These are phyloP conservation scores for Tetramorium parvispinum DNA, from an alignment of 1,140 invertebrate species.

Conservation along the genomic window DNA sequence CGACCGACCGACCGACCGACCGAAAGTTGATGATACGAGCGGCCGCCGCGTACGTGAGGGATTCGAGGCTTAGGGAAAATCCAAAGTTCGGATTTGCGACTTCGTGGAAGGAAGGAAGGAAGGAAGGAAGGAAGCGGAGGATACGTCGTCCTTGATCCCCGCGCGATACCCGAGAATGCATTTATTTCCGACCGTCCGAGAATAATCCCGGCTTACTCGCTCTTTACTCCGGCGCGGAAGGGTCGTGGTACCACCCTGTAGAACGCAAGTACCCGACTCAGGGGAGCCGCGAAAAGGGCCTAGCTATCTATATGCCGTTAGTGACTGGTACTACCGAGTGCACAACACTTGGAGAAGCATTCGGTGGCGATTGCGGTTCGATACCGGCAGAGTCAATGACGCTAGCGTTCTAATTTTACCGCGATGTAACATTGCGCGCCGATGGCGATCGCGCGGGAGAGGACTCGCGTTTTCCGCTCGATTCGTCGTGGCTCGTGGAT, in stretches of 20 bases:
- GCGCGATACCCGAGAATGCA: conserved; percentile 7
- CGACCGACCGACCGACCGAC: conserved; percentile 62
- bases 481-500: conserved; percentile 28
- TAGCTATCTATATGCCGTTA: conserved; percentile 17
- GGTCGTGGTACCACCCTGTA: conserved; percentile 26
- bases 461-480: conserved; percentile 50
- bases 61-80: conserved; percentile 16
- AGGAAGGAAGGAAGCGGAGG: conserved; percentile 6
- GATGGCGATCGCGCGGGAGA: conserved; percentile 18
- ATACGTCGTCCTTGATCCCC: conserved; percentile 7
- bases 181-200: conserved; percentile 45
- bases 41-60: conserved; percentile 41
- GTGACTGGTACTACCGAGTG: conserved; percentile 37
- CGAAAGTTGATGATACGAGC: conserved; percentile 64
- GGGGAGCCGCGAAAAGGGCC: neutral
- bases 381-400: conserved; percentile 59
- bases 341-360: conserved; percentile 18
- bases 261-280: neutral
- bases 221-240: neutral
- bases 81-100: neutral
- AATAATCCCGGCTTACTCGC: conserved; percentile 7
- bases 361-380: neutral
- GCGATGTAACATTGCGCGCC: conserved; percentile 18
- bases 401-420: conserved; percentile 54
- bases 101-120: neutral